phyloP scores from a whole-genome alignment of 23 tunicate genomes.

The Phallusia fumigata region DNA sequence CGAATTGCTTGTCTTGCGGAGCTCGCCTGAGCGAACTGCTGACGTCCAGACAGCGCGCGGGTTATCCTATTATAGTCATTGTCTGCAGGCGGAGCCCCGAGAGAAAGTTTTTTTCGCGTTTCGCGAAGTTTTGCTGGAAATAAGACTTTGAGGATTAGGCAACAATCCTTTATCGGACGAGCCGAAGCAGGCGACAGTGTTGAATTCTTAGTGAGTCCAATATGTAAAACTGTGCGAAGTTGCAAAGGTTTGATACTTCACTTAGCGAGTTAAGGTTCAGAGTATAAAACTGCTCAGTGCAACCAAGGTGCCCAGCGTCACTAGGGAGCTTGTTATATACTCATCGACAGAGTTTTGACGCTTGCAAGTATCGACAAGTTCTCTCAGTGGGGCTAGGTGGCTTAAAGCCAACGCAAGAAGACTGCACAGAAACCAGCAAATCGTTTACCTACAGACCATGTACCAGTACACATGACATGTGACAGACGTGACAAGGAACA shows the following conservation, averaged over 20 bases:
- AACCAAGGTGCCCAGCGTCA: constrained; percentile 26
- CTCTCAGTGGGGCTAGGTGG: constrained; percentile 82
- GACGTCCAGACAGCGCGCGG: constrained; percentile 6
- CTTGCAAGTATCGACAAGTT: constrained; percentile 83
- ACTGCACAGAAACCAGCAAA: background rate
- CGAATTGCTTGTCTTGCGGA: background rate
- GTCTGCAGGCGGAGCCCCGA: constrained; percentile 4
- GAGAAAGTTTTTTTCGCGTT: constrained; percentile 1
- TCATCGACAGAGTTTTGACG: background rate
- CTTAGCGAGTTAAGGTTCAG: background rate
- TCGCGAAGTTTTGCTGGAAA: background rate
- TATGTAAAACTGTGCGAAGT: background rate
- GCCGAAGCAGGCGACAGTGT: background rate
- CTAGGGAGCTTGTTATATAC: constrained; percentile 74
- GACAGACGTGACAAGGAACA: too few relatives aligned
- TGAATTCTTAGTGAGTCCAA: background rate
- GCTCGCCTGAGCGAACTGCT: background rate
- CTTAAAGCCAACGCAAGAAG: background rate
- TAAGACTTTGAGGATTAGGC: background rate
- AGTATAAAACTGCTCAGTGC: background rate
- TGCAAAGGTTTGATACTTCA: background rate
- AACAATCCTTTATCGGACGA: background rate
- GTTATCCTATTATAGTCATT: constrained; percentile 13
- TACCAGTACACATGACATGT: too few relatives aligned
- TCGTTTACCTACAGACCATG: too few relatives aligned